phyloP scores from a whole-genome alignment of 2,113 vertebrate genomes.

The Thinocorus orbignyianus region DNA sequence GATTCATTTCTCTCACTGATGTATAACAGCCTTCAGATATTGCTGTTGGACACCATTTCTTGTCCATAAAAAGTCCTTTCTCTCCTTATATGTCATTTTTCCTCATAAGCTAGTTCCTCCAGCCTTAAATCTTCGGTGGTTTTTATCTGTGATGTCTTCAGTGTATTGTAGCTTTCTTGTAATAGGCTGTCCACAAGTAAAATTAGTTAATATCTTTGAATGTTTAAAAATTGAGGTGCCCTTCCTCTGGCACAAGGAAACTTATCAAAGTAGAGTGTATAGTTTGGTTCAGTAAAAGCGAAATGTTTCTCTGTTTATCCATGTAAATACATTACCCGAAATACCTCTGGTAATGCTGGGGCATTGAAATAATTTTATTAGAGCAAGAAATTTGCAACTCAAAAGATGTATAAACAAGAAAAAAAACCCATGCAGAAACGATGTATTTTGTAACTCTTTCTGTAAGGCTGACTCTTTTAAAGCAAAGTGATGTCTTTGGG shows the following conservation, averaged over 20 bases:
- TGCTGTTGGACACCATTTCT: not conserved
- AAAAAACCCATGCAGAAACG: not conserved
- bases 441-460: not conserved
- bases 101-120: not conserved
- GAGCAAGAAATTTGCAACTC: not conserved
- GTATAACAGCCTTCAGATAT: slow-evolving; percentile 27
- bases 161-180: not conserved
- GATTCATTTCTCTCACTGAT: slow-evolving; percentile 42
- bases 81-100: slow-evolving; percentile 10
- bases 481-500: not conserved
- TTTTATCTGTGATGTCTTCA: not conserved
- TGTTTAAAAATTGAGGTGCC: not conserved
- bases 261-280: not conserved
- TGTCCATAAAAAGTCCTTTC: not conserved
- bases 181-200: not conserved
- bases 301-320: not conserved
- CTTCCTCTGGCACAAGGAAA: not conserved
- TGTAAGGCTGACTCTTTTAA: not conserved
- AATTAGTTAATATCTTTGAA: not conserved
- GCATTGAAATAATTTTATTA: not conserved
- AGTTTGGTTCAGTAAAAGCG: not conserved
- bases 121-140: not conserved
- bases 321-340: not conserved
- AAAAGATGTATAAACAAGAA: not conserved
- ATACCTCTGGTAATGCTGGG: not conserved